Base-by-base conservation (phyloP, 2,888 invertebrate genomes). In the Chrysomela aeneicollis region DNA sequence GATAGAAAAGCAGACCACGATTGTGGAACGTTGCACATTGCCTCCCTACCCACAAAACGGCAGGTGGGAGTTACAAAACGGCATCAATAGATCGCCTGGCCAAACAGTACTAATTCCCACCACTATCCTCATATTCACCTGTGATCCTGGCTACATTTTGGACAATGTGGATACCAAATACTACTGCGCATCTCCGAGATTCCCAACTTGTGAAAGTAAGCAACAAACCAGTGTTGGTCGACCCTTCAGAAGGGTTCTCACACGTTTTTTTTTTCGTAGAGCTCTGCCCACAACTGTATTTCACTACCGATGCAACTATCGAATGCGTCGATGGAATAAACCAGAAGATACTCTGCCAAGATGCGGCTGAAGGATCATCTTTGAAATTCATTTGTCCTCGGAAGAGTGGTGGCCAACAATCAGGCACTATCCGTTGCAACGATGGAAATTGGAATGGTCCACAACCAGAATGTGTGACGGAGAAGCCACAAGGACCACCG, bases 31-130 rank as follows among this genome's bases (percentile, higher is more conserved):
- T 15, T 71, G 71, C 30, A 26, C 50, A 12, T 32, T 71, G 54
- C 71, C 71, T n/a, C 54, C 61, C n/a, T 60, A 59, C 17, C 71
- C 71, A 1, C 21, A 57, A 51, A 67, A 71, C 30, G 71, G 71
- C 3, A 35, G 21, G 49, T 71, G 68, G 67, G 18, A 21, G 9
- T 9, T 63, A 10, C 46, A 54, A 32, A 59, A 64, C 26, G 57
- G 35, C 18, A 35, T 57, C 10, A 37, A 63, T n/a, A 58, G 42
- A 49, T 35, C 42, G 15, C 69, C 71, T 8, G 67, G 69, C n/a
- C 58, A 63, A 1, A 46, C 52, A 8, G 66, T 66, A 22, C 32
- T 57, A 1, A 49, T 54, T 4, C 42, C 42, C 42, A 62, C 59
- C 1, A 64, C 66, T 8, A 37, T 69, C 2, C 30, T 71, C 2